A percentile compares a stretch with the other conserved stretches of the same genome.
phyloP scores from a whole-genome alignment of 2,113 vertebrate genomes.

The Misgurnus mizolepis region DNA sequence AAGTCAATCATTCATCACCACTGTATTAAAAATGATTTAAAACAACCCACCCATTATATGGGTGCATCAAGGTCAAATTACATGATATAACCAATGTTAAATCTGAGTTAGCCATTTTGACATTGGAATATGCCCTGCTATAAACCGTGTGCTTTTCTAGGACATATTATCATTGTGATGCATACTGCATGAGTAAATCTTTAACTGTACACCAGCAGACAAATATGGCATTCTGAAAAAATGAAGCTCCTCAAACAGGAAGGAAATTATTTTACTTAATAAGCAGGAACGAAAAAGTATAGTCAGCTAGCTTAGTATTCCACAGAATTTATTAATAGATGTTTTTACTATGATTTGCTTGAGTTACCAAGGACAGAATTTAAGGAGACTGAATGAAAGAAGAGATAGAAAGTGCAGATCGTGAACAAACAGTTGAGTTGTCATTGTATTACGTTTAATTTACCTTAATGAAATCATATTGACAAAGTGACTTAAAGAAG shows the following conservation, averaged over 20 bases:
- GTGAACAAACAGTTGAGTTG: background rate
- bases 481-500: background rate
- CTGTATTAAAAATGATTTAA: conserved; percentile 8
- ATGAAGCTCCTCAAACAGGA: conserved; percentile 19
- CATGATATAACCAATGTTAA: conserved; percentile 4
- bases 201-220: conserved; percentile 46
- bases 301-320: conserved; percentile 35
- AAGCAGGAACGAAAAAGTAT: conserved; percentile 41
- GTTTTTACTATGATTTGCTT: background rate
- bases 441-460: background rate
- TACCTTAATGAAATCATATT: background rate
- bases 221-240: conserved; percentile 18
- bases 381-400: background rate
- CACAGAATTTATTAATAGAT: background rate
- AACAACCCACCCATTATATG: conserved; percentile 7
- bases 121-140: conserved; percentile 53
- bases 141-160: conserved; percentile 56
- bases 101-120: conserved; percentile 41
- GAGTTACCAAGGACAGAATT: background rate
- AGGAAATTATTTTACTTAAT: conserved; percentile 5
- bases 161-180: conserved; percentile 45
- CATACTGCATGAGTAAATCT: conserved; percentile 50
- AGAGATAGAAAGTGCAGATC: background rate
- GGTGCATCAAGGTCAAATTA: conserved; percentile 13
- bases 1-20: conserved; percentile 31